phyloP scores from a whole-genome alignment of 2,113 vertebrate genomes.

The Anguilla rostrata region DNA sequence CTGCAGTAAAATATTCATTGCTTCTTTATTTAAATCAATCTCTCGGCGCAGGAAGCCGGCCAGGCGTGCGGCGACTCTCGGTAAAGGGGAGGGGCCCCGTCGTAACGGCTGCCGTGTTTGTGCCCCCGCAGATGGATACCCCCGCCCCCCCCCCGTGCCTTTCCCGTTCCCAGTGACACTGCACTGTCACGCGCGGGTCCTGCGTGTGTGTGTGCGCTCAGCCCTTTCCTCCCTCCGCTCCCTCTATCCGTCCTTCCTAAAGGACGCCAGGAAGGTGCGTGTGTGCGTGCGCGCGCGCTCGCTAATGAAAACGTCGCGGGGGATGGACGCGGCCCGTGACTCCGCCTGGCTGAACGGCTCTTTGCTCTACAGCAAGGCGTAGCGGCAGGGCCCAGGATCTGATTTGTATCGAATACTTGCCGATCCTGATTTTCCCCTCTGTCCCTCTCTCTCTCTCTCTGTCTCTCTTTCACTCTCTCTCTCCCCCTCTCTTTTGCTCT shows the following conservation, averaged over 20 bases:
- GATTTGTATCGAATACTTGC: slow-evolving; percentile 1
- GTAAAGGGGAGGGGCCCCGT: slow-evolving; percentile 52
- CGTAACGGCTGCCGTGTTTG: slow-evolving; percentile 56
- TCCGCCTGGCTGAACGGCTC: not conserved
- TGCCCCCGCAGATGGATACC: slow-evolving; percentile 64
- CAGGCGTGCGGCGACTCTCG: slow-evolving; percentile 60
- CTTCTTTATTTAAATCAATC: slow-evolving; percentile 74
- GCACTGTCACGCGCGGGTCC: too few relatives aligned
- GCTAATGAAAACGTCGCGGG: not conserved
- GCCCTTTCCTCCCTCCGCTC: too few relatives aligned
- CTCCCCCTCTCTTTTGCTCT: too few relatives aligned
- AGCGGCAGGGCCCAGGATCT: not conserved
- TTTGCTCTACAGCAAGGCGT: not conserved
- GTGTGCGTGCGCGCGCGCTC: not conserved
- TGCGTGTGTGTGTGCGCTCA: slow-evolving; percentile 26
- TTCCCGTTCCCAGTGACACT: slow-evolving; percentile 12
- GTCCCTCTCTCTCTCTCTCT: not conserved
- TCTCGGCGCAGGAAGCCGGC: slow-evolving; percentile 53
- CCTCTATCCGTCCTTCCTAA: too few relatives aligned
- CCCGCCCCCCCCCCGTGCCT: slow-evolving; percentile 49
- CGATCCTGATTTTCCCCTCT: not conserved
- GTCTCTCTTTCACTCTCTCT: too few relatives aligned
- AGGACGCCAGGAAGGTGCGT: too few relatives aligned
- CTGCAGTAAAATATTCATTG: slow-evolving; percentile 72
- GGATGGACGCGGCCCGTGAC: not conserved